A percentile compares a stretch with the other conserved stretches of the same genome.
phyloP scores from a whole-genome alignment of 2,113 vertebrate species.

The Psilopogon haemacephalus region DNA sequence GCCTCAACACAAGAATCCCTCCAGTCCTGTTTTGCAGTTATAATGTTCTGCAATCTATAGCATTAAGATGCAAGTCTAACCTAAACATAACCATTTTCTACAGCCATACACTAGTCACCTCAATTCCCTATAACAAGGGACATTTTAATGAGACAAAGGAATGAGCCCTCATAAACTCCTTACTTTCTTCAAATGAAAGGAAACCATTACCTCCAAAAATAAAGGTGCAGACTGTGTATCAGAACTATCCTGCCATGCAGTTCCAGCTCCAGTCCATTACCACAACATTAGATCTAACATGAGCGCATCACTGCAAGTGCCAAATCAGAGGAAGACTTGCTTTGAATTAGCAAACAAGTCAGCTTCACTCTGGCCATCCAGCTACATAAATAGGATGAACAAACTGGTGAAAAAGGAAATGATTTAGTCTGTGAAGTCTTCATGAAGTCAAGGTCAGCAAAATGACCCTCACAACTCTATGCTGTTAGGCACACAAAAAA shows the following conservation, averaged over 20 bases:
- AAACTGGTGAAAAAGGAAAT: neutral
- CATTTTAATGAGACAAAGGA: neutral
- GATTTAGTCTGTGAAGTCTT: neutral
- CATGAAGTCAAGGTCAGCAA: neutral
- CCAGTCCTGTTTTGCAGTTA: neutral
- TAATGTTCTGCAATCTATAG: neutral
- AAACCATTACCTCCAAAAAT: neutral
- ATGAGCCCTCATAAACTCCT: neutral
- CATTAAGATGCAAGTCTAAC: neutral
- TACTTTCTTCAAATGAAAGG: neutral
- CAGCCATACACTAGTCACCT: neutral
- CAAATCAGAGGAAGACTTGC: neutral
- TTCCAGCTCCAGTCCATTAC: neutral
- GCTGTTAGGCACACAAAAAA: neutral
- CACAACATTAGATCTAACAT: neutral
- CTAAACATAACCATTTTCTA: neutral
- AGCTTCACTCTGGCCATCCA: neutral
- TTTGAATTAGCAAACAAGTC: neutral
- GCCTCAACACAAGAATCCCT: neutral
- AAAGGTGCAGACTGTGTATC: neutral
- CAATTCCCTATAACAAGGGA: neutral
- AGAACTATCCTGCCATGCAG: neutral
- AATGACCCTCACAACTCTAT: neutral
- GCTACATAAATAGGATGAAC: neutral
- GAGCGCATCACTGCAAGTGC: neutral